Conservation (phyloP, 2,113 vertebrate genomes). For the Engraulis encrasicolus region DNA sequence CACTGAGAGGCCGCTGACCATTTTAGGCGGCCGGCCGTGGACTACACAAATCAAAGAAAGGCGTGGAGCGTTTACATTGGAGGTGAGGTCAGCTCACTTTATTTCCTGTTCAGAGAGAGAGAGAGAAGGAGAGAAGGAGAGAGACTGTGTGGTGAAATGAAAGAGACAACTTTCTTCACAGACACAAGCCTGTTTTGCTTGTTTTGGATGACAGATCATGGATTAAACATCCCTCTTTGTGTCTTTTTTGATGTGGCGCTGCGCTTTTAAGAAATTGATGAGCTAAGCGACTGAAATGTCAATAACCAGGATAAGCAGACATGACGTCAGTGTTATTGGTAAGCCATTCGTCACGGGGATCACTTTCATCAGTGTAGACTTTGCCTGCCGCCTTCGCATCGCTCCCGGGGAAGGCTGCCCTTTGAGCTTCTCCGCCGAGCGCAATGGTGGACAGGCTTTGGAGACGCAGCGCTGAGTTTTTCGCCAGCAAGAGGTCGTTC, state of each 20-base stretch:
- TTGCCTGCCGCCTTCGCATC: constrained; percentile 44
- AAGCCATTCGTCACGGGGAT: constrained; percentile 64
- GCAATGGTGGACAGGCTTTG: constrained; percentile 76
- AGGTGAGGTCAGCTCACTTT: neutral
- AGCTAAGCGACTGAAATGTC: neutral
- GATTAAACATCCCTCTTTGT: neutral
- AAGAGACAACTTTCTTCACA: neutral
- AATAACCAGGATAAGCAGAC: neutral
- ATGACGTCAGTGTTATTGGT: constrained; percentile 59
- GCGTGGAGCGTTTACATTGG: constrained; percentile 16
- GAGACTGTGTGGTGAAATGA: neutral
- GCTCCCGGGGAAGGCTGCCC: constrained; percentile 53
- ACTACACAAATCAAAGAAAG: neutral
- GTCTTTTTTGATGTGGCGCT: neutral
- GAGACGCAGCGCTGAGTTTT: constrained; percentile 74
- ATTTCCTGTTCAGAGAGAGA: constrained; percentile 24
- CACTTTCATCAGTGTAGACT: constrained; percentile 56
- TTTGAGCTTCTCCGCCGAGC: constrained; percentile 68
- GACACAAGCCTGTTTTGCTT: neutral
- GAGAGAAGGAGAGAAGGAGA: neutral
- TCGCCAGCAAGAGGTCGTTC: constrained; percentile 66
- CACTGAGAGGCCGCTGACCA: neutral
- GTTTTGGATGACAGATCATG: neutral
- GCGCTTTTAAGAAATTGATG: neutral
- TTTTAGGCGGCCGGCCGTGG: neutral